Evolutionary conservation across 2,888 invertebrate species (phyloP).

Genomic region (Parapristionchus giblindavisi): DNA sequence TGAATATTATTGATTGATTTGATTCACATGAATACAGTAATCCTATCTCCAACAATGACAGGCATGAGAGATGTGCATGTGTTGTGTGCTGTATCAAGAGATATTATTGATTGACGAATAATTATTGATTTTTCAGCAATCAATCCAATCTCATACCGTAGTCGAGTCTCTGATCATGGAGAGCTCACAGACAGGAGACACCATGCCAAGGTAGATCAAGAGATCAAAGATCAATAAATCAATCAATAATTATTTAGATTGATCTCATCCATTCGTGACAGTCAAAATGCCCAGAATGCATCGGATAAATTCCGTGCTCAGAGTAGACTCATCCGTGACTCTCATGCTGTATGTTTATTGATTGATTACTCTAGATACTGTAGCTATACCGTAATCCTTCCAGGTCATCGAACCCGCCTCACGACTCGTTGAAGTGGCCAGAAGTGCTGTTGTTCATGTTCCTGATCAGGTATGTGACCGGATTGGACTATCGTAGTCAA

Average conservation of each 20-base stretch:
- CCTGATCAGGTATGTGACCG: slow-evolving; percentile 76
- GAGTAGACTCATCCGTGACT: slow-evolving; percentile 64
- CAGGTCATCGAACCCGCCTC: slow-evolving; percentile 70
- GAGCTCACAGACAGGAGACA: slow-evolving; percentile 72
- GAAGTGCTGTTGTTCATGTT: slow-evolving; percentile 85
- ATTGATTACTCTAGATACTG: neutral
- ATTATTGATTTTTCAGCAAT: slow-evolving; percentile 50
- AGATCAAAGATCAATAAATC: neutral
- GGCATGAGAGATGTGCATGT: no score
- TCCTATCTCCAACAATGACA: no score
- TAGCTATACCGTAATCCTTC: neutral
- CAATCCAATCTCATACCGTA: slow-evolving; percentile 47
- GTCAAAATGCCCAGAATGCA: slow-evolving; percentile 49
- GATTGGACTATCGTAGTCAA: neutral
- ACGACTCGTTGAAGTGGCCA: slow-evolving; percentile 81
- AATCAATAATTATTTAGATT: slow-evolving; percentile 38
- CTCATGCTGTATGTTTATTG: slow-evolving; percentile 44
- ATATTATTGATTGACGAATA: slow-evolving; percentile 7
- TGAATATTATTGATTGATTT: no score
- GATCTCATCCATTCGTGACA: slow-evolving; percentile 58
- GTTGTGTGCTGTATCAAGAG: slow-evolving; percentile 13
- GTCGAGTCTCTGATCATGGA: slow-evolving; percentile 60
- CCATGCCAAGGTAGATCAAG: slow-evolving; percentile 67
- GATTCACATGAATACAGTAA: slow-evolving; percentile 30
- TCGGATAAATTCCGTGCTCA: slow-evolving; percentile 64